A percentile compares a stretch with the other conserved stretches of the same genome.
phyloP scores from a whole-genome alignment of 2,113 vertebrate genomes.

The Carassius gibelio region DNA sequence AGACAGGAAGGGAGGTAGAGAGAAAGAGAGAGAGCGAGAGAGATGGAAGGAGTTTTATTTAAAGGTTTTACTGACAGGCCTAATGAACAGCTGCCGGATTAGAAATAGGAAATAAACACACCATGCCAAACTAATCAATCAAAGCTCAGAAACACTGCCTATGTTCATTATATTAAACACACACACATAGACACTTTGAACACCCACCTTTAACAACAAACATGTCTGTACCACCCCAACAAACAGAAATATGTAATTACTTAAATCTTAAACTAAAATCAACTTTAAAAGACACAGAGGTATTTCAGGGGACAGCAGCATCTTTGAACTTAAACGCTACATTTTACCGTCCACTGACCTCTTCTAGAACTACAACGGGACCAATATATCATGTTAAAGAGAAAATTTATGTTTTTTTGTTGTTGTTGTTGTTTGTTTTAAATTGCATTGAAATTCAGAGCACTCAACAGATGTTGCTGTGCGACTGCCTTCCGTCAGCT shows the following conservation, averaged over 20 bases:
- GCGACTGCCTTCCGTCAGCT: not conserved
- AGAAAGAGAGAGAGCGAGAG: not conserved
- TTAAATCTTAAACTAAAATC: not conserved
- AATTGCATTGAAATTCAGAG: conserved; percentile 16
- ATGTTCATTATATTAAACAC: conserved; percentile 32
- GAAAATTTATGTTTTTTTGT: not conserved
- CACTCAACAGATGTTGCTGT: conserved; percentile 16
- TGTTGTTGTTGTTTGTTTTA: too few species aligned
- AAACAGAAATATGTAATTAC: not conserved
- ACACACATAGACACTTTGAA: not conserved
- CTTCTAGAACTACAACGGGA: not conserved
- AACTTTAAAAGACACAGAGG: not conserved
- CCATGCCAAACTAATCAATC: conserved; percentile 43
- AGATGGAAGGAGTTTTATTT: not conserved
- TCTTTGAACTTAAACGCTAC: not conserved
- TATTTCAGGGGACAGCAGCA: not conserved
- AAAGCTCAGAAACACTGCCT: conserved; percentile 23
- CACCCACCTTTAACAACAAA: not conserved
- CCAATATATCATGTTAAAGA: not conserved
- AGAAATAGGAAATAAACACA: conserved; percentile 36
- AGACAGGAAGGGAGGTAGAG: not conserved
- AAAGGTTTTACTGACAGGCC: conserved; percentile 23
- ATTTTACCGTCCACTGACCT: not conserved
- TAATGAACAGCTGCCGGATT: conserved; percentile 42
- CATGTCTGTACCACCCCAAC: not conserved